Percentiles rank a stretch among this genome's conserved stretches.
Conservation (phyloP, 2,888 invertebrate genomes). For the Diarsia brunnea region DNA sequence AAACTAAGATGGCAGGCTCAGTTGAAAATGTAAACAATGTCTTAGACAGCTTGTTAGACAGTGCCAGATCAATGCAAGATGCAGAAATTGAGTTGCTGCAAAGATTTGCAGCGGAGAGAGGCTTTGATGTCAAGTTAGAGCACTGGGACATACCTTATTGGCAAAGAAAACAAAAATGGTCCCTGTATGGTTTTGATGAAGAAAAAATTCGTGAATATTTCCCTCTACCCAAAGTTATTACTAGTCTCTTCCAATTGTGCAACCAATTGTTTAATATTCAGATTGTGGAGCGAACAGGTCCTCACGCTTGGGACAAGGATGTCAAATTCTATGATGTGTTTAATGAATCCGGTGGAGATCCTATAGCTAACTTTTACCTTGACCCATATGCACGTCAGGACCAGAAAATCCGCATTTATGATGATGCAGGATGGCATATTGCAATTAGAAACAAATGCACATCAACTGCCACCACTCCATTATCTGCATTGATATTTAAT, state of each 20-base stretch:
- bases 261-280: slow-evolving; percentile 95
- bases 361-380: slow-evolving; percentile 96
- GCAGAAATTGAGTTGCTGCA: slow-evolving; percentile 93
- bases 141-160: slow-evolving; percentile 97
- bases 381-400: slow-evolving; percentile 94
- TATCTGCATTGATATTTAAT: slow-evolving; percentile 96
- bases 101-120: slow-evolving; percentile 93
- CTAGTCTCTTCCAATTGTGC: slow-evolving; percentile 94
- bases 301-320: slow-evolving; percentile 96
- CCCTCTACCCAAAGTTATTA: slow-evolving; percentile 95
- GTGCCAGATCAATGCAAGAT: slow-evolving; percentile 94
- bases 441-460: slow-evolving; percentile 94
- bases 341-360: slow-evolving; percentile 92
- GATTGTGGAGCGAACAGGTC: slow-evolving; percentile 92
- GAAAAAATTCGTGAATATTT: slow-evolving; percentile 95
- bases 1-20: slow-evolving; percentile 97
- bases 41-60: slow-evolving; percentile 92
- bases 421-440: slow-evolving; percentile 94
- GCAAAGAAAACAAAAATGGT: slow-evolving; percentile 94
- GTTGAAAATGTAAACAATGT: slow-evolving; percentile 94
- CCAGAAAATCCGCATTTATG: slow-evolving; percentile 91
- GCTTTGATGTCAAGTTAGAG: slow-evolving; percentile 93
- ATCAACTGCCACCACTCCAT: slow-evolving; percentile 92
- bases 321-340: slow-evolving; percentile 96
- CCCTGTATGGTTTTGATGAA: slow-evolving; percentile 93